A percentile compares a stretch with the other conserved stretches of the same genome.
Conservation (phyloP, 1,140 invertebrate genomes). For the Drosophila repleta region DNA sequence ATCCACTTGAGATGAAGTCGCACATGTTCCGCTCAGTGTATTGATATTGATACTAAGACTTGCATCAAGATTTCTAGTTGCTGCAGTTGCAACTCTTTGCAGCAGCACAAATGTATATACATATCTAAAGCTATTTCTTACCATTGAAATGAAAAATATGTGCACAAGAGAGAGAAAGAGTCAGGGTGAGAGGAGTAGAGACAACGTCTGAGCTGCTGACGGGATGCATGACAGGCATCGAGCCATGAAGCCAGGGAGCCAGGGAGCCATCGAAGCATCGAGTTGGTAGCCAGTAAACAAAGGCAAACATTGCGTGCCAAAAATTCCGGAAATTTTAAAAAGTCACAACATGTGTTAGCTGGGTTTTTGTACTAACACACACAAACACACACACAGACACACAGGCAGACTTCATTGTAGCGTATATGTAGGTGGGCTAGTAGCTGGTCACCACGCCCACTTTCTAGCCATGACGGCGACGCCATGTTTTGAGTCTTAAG, state of each 20-base stretch:
- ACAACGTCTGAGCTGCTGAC: slow-evolving; percentile 1
- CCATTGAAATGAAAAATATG: slow-evolving; percentile 20
- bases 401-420: background rate
- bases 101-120: slow-evolving; percentile 15
- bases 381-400: slow-evolving; percentile 17
- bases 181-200: background rate
- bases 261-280: slow-evolving; percentile 5
- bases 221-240: slow-evolving; percentile 5
- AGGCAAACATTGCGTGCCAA: slow-evolving; percentile 76
- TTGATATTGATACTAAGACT: slow-evolving; percentile 5
- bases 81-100: slow-evolving; percentile 28
- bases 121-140: background rate
- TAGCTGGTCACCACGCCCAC: background rate
- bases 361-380: slow-evolving; percentile 59
- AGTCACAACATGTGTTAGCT: slow-evolving; percentile 80
- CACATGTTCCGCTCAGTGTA: background rate
- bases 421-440: slow-evolving; percentile 22
- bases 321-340: slow-evolving; percentile 79
- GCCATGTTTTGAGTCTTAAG: slow-evolving; percentile 59
- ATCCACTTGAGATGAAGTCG: background rate
- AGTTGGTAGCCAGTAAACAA: slow-evolving; percentile 66
- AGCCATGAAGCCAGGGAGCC: background rate
- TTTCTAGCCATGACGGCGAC: background rate
- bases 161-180: background rate
- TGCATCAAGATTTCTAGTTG: slow-evolving; percentile 11